Evolutionary conservation across 1,140 invertebrate species (phyloP).

Genomic region (Triops longicaudatus): DNA sequence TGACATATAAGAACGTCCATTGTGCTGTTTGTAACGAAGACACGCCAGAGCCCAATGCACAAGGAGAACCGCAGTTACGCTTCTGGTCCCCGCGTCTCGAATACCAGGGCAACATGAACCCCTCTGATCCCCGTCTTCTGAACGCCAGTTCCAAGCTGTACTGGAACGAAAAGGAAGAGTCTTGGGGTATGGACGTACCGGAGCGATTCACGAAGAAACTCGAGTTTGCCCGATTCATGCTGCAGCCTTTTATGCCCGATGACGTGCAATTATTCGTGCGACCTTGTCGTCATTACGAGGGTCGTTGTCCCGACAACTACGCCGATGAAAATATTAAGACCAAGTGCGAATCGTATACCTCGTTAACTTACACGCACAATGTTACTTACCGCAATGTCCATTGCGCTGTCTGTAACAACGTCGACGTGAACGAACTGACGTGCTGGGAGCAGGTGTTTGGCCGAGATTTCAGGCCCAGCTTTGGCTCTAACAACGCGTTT

Average conservation of each 20-base stretch:
- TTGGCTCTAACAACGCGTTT: constrained; percentile 41
- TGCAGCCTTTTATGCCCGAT: constrained; percentile 37
- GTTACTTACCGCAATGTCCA: constrained; percentile 46
- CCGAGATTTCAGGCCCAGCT: constrained; percentile 34
- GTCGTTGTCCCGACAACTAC: constrained; percentile 38
- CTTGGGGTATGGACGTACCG: constrained; percentile 36
- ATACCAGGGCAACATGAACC: constrained; percentile 34
- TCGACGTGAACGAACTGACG: constrained; percentile 33
- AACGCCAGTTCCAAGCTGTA: constrained; percentile 31
- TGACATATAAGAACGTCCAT: constrained; percentile 48
- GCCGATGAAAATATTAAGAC: constrained; percentile 35
- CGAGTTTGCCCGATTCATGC: constrained; percentile 34
- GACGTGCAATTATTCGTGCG: constrained; percentile 35
- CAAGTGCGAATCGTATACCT: constrained; percentile 40
- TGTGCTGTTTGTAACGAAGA: constrained; percentile 49
- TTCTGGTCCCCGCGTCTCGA: constrained; percentile 43
- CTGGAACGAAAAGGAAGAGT: constrained; percentile 32
- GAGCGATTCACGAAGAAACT: constrained; percentile 28
- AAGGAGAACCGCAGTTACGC: constrained; percentile 29
- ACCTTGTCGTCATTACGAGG: constrained; percentile 34
- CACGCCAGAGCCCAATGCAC: constrained; percentile 17
- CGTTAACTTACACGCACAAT: constrained; percentile 40
- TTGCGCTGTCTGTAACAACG: constrained; percentile 49
- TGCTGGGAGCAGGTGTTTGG: constrained; percentile 29
- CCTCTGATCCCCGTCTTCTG: not conserved